phyloP scores from a whole-genome alignment of 2,888 invertebrate species.

The Loripinus fragilis region DNA sequence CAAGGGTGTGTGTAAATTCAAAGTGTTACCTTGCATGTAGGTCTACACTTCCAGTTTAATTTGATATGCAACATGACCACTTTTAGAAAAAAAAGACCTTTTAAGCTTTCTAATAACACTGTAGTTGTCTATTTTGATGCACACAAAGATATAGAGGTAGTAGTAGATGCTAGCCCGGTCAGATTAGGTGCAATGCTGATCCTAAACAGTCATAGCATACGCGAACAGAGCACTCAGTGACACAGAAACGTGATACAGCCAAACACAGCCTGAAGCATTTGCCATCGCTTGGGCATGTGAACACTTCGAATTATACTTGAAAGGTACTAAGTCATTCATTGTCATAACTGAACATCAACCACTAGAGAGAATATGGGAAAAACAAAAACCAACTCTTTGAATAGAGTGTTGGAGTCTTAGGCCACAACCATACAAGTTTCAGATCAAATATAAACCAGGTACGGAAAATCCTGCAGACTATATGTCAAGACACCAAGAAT shows the following conservation, averaged over 20 bases:
- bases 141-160: background rate
- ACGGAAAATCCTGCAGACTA: conserved; percentile 68
- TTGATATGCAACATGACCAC: too few species aligned
- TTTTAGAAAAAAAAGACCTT: too few species aligned
- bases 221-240: conserved; percentile 54
- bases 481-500: conserved; percentile 58
- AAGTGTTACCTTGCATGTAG: too few species aligned
- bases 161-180: conserved; percentile 19
- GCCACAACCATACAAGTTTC: conserved; percentile 60
- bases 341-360: too few species aligned
- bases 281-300: too few species aligned
- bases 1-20: too few species aligned
- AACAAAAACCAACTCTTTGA: conserved; percentile 56
- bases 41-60: too few species aligned
- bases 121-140: conserved; percentile 52
- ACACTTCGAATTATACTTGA: conserved; percentile 64
- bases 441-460: conserved; percentile 57
- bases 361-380: too few species aligned
- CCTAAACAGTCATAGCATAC: conserved; percentile 43
- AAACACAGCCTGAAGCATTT: conserved; percentile 65
- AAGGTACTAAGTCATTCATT: conserved; percentile 37
- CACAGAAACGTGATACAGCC: conserved; percentile 61
- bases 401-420: conserved; percentile 60
- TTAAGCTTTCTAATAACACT: conserved; percentile 48
- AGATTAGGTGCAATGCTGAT: background rate